phyloP scores from a whole-genome alignment of 2,113 vertebrate genomes.

The Ailurus styani region DNA sequence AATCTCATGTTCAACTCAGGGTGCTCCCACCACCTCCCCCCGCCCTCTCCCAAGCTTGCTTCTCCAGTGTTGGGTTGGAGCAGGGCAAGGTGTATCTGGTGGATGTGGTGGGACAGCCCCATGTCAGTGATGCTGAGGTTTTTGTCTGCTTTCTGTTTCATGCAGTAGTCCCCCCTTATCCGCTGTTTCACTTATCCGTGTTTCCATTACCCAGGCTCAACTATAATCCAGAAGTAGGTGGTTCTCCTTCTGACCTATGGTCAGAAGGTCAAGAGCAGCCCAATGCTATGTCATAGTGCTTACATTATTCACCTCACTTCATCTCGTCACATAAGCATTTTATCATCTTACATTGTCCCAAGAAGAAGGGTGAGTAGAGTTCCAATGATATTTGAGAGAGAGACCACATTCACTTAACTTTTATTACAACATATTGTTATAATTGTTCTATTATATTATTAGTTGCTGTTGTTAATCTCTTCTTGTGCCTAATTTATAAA shows the following conservation, averaged over 20 bases:
- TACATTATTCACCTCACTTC: not conserved
- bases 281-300: not conserved
- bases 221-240: not conserved
- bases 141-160: not conserved
- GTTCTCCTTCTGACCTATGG: not conserved
- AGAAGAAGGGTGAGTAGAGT: not conserved
- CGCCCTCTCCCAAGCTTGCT: not conserved
- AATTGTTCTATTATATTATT: not conserved
- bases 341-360: too few species aligned
- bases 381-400: not conserved
- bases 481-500: not conserved
- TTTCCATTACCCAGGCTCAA: not conserved
- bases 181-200: not conserved
- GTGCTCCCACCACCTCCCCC: rapidly evolving
- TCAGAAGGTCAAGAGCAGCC: not conserved
- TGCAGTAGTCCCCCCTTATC: not conserved
- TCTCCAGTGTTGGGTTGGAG: not conserved
- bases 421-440: not conserved
- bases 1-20: not conserved
- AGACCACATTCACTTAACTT: not conserved
- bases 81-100: not conserved
- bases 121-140: not conserved
- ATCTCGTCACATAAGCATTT: not conserved
- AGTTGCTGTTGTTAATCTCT: not conserved
- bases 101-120: rapidly evolving